A percentile compares a stretch with the other conserved stretches of the same genome.
Evolutionary conservation across 2,113 vertebrate genomes (phyloP).

Genomic region (Pseudorasbora parva): DNA sequence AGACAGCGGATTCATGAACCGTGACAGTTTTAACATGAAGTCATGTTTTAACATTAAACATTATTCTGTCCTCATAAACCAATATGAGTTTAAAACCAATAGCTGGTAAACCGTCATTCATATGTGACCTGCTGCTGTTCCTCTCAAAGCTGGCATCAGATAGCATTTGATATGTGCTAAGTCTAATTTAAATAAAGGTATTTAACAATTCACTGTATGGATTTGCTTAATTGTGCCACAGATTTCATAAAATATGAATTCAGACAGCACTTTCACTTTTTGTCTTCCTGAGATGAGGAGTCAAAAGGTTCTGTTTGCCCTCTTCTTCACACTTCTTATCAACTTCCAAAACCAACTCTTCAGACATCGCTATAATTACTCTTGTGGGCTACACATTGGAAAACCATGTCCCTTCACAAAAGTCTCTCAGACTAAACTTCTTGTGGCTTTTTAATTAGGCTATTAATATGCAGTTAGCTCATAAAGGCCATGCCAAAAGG

Average conservation of each 20-base stretch:
- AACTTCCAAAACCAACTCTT: slow-evolving; percentile 33
- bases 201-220: background rate
- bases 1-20: too few relatives aligned
- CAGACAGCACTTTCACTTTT: slow-evolving; percentile 13
- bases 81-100: background rate
- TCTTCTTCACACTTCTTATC: slow-evolving; percentile 42
- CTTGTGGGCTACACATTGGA: slow-evolving; percentile 40
- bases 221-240: slow-evolving; percentile 6
- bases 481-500: slow-evolving; percentile 48
- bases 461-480: slow-evolving; percentile 62
- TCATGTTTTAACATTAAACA: too few relatives aligned
- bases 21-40: too few relatives aligned
- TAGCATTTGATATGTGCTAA: slow-evolving; percentile 12
- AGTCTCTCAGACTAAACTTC: slow-evolving; percentile 43
- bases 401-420: slow-evolving; percentile 49
- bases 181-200: background rate
- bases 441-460: slow-evolving; percentile 61
- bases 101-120: slow-evolving; percentile 14
- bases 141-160: slow-evolving; percentile 11
- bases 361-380: slow-evolving; percentile 52
- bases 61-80: too few relatives aligned
- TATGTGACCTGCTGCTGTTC: background rate
- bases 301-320: slow-evolving; percentile 44
- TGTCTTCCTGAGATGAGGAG: slow-evolving; percentile 29
- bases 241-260: slow-evolving; percentile 27